phyloP scores from a whole-genome alignment of 2,888 invertebrate species.

The Acleris holmiana region DNA sequence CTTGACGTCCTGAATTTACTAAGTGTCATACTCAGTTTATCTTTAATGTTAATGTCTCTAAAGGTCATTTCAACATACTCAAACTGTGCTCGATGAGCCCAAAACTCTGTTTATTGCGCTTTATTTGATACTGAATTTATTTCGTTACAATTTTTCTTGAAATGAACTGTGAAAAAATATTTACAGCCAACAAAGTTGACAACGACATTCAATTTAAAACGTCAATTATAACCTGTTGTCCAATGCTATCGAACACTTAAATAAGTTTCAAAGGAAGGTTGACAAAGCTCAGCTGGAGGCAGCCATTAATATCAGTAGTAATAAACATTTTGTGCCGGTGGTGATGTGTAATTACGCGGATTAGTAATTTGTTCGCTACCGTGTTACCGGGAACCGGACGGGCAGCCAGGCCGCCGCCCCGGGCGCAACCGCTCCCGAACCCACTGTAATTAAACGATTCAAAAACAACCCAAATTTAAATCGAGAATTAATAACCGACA shows the following conservation, averaged over 20 bases:
- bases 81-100: too few relatives aligned
- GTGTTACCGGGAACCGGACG: slow-evolving; percentile 62
- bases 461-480: slow-evolving; percentile 21
- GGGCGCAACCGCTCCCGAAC: slow-evolving; percentile 44
- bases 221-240: neutral
- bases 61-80: too few relatives aligned
- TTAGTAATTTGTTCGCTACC: slow-evolving; percentile 78
- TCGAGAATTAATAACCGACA: slow-evolving; percentile 36
- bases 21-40: too few relatives aligned
- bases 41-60: too few relatives aligned
- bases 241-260: slow-evolving; percentile 3
- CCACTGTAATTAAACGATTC: slow-evolving; percentile 39
- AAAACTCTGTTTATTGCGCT: too few relatives aligned
- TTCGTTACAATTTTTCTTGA: too few relatives aligned
- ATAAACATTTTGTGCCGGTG: slow-evolving; percentile 54
- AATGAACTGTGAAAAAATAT: neutral
- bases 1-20: too few relatives aligned
- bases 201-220: neutral
- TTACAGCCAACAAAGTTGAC: neutral
- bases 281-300: slow-evolving; percentile 35
- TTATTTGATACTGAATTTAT: too few relatives aligned
- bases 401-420: slow-evolving; percentile 50
- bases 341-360: slow-evolving; percentile 66
- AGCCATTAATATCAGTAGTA: slow-evolving; percentile 49
- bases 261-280: slow-evolving; percentile 2